Conservation (phyloP, 2,797 vertebrate species). For the Melanogrammus aeglefinus region DNA sequence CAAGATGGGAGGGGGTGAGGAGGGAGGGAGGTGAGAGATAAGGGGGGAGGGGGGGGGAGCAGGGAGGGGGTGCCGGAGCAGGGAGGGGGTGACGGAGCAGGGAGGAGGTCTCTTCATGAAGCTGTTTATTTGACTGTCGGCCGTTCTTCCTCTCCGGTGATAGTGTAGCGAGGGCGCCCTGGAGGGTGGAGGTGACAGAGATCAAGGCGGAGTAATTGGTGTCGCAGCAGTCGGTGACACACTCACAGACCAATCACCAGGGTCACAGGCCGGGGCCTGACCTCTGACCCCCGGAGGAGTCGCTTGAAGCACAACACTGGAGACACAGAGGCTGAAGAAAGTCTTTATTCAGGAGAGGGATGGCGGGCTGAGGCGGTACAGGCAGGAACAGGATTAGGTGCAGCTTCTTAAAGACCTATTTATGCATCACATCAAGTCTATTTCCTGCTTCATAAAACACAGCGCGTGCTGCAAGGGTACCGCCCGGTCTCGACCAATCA, state of each 20-base stretch:
- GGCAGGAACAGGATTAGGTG: neutral
- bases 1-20: neutral
- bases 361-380: neutral
- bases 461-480: neutral
- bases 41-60: conserved; percentile 20
- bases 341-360: neutral
- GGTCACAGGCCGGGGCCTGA: conserved; percentile 34
- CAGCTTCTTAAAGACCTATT: neutral
- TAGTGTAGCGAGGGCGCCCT: conserved; percentile 39
- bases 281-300: conserved; percentile 13
- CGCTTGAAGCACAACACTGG: neutral
- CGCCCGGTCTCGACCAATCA: neutral
- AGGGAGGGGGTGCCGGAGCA: too few relatives aligned
- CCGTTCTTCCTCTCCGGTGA: conserved; percentile 55
- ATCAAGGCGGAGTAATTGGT: conserved; percentile 64
- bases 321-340: neutral
- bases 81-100: too few relatives aligned
- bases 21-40: conserved; percentile 22
- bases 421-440: neutral
- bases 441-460: neutral
- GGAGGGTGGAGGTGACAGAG: conserved; percentile 53
- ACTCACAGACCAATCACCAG: conserved; percentile 54
- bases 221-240: conserved; percentile 68
- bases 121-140: neutral
- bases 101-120: neutral